These are phyloP conservation scores for Nettapus auritus DNA, from an alignment of 2,113 vertebrate genomes.

Conservation along the genomic window DNA sequence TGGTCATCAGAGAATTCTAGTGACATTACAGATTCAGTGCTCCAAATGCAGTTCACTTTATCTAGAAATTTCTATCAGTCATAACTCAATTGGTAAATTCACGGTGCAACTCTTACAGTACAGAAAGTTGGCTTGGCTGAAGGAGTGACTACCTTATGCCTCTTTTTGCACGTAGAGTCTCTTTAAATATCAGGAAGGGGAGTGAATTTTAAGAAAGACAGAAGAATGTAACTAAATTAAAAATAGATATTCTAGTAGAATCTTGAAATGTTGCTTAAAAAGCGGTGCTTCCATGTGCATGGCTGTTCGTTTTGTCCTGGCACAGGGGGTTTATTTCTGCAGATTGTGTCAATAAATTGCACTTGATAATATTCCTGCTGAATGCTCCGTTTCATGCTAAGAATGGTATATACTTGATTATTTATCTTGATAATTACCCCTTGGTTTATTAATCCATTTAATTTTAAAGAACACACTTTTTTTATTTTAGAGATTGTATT, in stretches of 20 bases:
- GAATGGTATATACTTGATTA: background rate
- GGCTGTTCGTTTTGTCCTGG: background rate
- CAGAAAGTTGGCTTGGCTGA: background rate
- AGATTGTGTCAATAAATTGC: background rate
- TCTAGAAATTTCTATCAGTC: background rate
- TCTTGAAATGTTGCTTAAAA: background rate
- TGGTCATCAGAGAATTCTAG: background rate
- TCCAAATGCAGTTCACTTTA: background rate
- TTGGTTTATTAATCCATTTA: background rate
- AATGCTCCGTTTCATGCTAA: background rate
- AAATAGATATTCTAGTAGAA: background rate
- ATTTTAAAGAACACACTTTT: background rate
- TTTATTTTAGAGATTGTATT: background rate
- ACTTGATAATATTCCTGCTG: background rate
- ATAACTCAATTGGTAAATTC: accelerated
- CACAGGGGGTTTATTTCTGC: background rate
- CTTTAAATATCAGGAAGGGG: background rate
- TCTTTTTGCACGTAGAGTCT: background rate
- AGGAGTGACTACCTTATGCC: background rate
- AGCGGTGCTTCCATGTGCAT: background rate
- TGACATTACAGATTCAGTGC: background rate
- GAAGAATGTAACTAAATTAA: background rate
- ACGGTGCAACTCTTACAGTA: background rate
- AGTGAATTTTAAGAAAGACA: background rate
- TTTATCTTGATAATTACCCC: accelerated